A percentile compares a stretch with the other conserved stretches of the same genome.
Evolutionary conservation across 2,888 invertebrate species (phyloP).

Genomic region (Cremastobaeus sp.): DNA sequence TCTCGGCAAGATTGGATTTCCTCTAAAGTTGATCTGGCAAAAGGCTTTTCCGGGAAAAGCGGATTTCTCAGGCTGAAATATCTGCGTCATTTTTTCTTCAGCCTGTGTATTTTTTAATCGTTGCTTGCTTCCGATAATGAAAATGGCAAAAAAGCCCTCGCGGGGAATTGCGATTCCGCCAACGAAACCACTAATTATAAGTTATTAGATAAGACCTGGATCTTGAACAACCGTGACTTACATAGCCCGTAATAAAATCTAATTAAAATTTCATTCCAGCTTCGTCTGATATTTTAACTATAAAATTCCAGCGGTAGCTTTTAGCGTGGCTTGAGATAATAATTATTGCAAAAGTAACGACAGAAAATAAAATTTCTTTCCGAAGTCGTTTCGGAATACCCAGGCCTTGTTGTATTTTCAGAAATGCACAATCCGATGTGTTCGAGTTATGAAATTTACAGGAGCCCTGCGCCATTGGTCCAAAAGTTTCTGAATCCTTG

Average conservation of each 20-base stretch:
- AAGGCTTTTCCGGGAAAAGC: no score
- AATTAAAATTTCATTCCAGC: slow-evolving; percentile 41
- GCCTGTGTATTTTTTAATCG: neutral
- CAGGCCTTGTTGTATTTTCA: no score
- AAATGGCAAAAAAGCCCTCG: neutral
- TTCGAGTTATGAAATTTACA: no score
- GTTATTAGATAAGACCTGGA: slow-evolving; percentile 48
- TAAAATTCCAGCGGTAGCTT: neutral
- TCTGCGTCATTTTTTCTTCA: neutral
- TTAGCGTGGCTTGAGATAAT: no score
- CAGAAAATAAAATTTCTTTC: no score
- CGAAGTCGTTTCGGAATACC: no score
- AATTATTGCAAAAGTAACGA: slow-evolving; percentile 14
- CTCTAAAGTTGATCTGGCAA: no score
- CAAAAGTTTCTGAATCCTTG: no score
- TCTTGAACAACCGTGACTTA: slow-evolving; percentile 53
- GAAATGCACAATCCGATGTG: no score
- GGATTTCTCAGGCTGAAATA: no score
- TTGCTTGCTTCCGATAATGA: neutral
- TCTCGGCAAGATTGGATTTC: no score
- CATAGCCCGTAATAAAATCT: slow-evolving; percentile 36
- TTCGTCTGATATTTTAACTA: slow-evolving; percentile 9
- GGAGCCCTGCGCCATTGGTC: no score
- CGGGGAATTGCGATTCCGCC: slow-evolving; percentile 16
- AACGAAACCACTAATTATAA: slow-evolving; percentile 41